Conservation (phyloP, 1,140 invertebrate species). For the Diachasmimorpha longicaudata region DNA sequence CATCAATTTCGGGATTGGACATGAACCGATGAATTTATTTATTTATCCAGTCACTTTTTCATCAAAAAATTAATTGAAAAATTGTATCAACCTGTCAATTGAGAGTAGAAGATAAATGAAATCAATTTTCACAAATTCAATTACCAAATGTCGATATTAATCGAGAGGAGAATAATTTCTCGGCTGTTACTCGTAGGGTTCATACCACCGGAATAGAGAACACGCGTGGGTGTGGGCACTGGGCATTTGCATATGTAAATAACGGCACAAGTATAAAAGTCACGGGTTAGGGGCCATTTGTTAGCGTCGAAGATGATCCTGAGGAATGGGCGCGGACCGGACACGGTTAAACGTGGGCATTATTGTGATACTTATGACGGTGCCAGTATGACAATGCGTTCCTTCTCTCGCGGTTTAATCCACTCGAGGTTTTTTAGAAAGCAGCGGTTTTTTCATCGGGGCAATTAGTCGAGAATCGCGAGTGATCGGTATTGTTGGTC, state of each 20-base stretch:
- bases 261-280: conserved; percentile 28
- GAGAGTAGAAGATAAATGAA: too few relatives aligned
- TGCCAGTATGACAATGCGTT: not conserved
- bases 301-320: conserved; percentile 30
- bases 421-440: not conserved
- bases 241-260: conserved; percentile 35
- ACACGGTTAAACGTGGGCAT: not conserved
- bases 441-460: not conserved
- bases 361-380: not conserved
- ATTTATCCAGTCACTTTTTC: too few relatives aligned
- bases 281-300: conserved; percentile 28
- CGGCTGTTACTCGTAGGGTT: not conserved
- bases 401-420: not conserved
- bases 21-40: too few relatives aligned
- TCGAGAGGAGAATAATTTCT: not conserved
- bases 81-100: too few relatives aligned
- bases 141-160: not conserved
- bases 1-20: too few relatives aligned
- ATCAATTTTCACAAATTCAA: not conserved
- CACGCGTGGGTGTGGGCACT: conserved; percentile 24
- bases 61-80: too few relatives aligned
- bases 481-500: too few relatives aligned
- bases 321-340: conserved; percentile 5
- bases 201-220: not conserved
- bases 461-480: not conserved